Conservation (phyloP, 1,140 invertebrate species). For the Tachypleus tridentatus region DNA sequence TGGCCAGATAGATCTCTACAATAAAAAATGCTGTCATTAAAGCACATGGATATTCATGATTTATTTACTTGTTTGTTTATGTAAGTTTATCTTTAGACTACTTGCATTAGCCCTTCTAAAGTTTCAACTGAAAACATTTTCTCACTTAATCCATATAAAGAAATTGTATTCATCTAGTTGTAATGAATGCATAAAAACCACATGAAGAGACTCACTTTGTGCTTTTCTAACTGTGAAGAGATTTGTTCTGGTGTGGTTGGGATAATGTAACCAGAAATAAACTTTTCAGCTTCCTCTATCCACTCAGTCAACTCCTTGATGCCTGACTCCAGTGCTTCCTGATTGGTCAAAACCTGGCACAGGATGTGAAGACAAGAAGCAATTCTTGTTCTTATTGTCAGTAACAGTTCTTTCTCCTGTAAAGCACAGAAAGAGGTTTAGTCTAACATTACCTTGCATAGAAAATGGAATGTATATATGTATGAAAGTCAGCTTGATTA, state of each 20-base stretch:
- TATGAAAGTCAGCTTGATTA: slow-evolving; percentile 4
- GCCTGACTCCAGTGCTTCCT: slow-evolving; percentile 75
- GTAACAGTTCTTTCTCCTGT: slow-evolving; percentile 52
- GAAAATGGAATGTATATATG: neutral
- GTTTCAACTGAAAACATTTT: too few relatives aligned
- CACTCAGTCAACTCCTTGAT: slow-evolving; percentile 70
- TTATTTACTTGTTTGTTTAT: too few relatives aligned
- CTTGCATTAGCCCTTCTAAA: too few relatives aligned
- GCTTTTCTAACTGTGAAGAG: slow-evolving; percentile 58
- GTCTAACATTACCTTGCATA: neutral
- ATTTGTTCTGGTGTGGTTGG: slow-evolving; percentile 57
- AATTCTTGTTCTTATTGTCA: slow-evolving; percentile 63
- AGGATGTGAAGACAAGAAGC: slow-evolving; percentile 64
- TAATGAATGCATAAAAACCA: neutral
- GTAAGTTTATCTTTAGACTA: too few relatives aligned
- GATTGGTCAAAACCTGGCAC: slow-evolving; percentile 72
- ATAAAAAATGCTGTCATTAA: too few relatives aligned
- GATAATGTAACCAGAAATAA: slow-evolving; percentile 49
- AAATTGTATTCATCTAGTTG: neutral
- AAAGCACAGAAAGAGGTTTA: slow-evolving; percentile 5
- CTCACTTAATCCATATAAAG: neutral
- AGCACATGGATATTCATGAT: too few relatives aligned
- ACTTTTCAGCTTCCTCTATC: slow-evolving; percentile 66
- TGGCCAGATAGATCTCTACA: too few relatives aligned
- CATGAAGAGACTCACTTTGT: slow-evolving; percentile 45